These are phyloP conservation scores for Hirtodrosophila duncani DNA, from an alignment of 2,888 invertebrate species.

Conservation along the genomic window DNA sequence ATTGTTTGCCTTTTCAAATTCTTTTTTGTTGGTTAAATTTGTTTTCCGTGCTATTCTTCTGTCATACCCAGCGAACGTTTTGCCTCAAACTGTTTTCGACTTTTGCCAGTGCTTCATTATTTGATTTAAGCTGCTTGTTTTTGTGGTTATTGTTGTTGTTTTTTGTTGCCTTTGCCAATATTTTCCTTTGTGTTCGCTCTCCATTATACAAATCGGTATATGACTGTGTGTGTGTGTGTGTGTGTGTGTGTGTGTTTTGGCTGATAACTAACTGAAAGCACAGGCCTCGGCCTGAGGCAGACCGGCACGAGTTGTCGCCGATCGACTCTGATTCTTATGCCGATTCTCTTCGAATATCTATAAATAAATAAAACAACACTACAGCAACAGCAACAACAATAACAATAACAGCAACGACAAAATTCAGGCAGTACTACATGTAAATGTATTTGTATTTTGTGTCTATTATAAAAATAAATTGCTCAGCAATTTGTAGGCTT, in stretches of 20 bases:
- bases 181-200: constrained; percentile 30
- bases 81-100: constrained; percentile 69
- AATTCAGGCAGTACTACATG: neutral
- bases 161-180: constrained; percentile 29
- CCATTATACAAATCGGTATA: no score
- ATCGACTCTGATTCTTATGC: constrained; percentile 33
- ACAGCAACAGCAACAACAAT: constrained; percentile 1
- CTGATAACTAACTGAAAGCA: constrained; percentile 52
- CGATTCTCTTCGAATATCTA: constrained; percentile 37
- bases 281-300: constrained; percentile 3
- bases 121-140: constrained; percentile 58
- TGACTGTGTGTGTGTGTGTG: constrained; percentile 48
- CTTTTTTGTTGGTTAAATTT: constrained; percentile 1
- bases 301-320: constrained; percentile 47
- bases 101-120: constrained; percentile 54
- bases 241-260: constrained; percentile 20
- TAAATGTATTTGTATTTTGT: constrained; percentile 25
- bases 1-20: constrained; percentile 14
- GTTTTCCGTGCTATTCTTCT: constrained; percentile 52
- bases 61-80: constrained; percentile 65
- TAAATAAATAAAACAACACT: constrained; percentile 62
- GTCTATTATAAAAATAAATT: constrained; percentile 65
- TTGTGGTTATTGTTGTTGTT: constrained; percentile 36
- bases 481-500: constrained; percentile 57
- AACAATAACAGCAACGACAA: neutral